phyloP scores from a whole-genome alignment of 2,888 invertebrate species.

The Mythimna loreyi region DNA sequence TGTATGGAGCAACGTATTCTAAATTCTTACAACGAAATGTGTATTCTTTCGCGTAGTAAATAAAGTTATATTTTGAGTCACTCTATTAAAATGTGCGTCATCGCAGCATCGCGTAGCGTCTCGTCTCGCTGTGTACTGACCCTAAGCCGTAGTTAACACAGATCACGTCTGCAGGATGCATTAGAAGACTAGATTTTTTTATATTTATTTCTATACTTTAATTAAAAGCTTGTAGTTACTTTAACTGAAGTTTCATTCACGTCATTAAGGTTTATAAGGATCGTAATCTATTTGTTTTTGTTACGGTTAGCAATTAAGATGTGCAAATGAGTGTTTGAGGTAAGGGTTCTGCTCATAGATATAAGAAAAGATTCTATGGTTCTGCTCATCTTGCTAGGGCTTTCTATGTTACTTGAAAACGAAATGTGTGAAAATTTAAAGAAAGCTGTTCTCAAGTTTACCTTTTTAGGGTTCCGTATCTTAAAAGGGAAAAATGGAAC shows the following conservation, averaged over 20 bases:
- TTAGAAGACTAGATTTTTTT: slow-evolving; percentile 19
- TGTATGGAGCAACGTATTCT: too few species aligned
- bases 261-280: slow-evolving; percentile 13
- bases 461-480: too few species aligned
- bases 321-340: background rate
- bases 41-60: too few species aligned
- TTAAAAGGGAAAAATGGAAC: too few species aligned
- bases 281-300: slow-evolving; percentile 11
- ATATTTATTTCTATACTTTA: slow-evolving; percentile 1
- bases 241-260: slow-evolving; percentile 29
- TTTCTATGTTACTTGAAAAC: background rate
- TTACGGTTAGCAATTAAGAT: slow-evolving; percentile 9
- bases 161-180: slow-evolving; percentile 25
- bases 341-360: background rate
- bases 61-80: too few species aligned
- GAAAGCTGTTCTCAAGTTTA: background rate
- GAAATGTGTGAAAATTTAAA: background rate
- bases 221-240: slow-evolving; percentile 25
- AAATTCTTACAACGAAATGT: too few species aligned
- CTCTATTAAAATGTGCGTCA: too few species aligned
- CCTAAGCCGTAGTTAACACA: slow-evolving; percentile 17
- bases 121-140: too few species aligned
- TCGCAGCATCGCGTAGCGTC: too few species aligned
- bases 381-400: too few species aligned
- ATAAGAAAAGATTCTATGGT: too few species aligned